Base-by-base conservation (phyloP, 2,888 invertebrate genomes). In the Erannis defoliaria region DNA sequence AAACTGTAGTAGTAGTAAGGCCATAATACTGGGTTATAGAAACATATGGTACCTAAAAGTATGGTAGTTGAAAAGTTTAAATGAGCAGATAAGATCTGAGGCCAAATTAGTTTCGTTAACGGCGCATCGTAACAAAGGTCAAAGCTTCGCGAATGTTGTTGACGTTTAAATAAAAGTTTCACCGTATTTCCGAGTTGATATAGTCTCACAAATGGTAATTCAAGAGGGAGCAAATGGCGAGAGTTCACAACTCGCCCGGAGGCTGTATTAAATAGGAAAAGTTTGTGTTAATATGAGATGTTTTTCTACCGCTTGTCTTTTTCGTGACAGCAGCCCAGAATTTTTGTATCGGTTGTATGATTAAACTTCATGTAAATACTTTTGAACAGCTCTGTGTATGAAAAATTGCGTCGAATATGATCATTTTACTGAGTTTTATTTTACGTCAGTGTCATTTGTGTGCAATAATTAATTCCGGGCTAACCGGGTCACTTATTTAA, bases 221-320 rank as follows among this genome's bases (percentile, higher is more conserved):
- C 75, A 71, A 72, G 68, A 70, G 73, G 67, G 63, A 72, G 61
- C 55, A 61, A 61, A 61, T 61, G 61, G 72, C 60, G 42, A 56
- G 71, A 82, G 75, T 78, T 81, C 62, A 23, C 64, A 72, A 74
- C 73, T 74, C 51, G 68, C 68, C 75, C 72, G 61, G 73, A 60
- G 75, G 76, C 75, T 79, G 74, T 74, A 72, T 74, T 75, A 72
- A 76, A 84, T 81, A 81, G 76, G 74, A 74, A 80, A 84, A 82
- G 70, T 84, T 82, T 72, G 70, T 72, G 74, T 76, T 79, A 81
- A 77, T 80, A 78, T 74, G 61, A 46, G 74, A 74, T 76, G 78
- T 79, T 79, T 78, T 77, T 78, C 72, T 68, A 64, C 55, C 60
- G 68, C 48, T 58, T 69, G 72, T 72, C 71, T 65, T 68, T 71